phyloP scores from a whole-genome alignment of 2,113 vertebrate genomes.

The Felis catus region DNA sequence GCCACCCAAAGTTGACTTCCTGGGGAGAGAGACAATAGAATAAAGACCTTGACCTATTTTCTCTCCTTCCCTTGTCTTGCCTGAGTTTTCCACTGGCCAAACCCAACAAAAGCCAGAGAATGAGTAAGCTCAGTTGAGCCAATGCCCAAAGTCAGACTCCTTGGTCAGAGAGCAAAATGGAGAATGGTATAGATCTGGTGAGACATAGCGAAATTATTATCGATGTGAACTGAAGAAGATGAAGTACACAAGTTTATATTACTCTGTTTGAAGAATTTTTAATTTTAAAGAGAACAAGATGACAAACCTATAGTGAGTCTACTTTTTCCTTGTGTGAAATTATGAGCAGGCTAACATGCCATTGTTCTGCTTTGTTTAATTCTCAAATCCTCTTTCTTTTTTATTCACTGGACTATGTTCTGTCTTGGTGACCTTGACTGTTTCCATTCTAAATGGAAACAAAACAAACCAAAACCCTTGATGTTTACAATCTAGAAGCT shows the following conservation, averaged over 20 bases:
- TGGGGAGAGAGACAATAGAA: background rate
- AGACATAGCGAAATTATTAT: background rate
- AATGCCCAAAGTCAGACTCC: background rate
- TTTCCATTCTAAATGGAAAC: background rate
- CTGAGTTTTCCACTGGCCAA: background rate
- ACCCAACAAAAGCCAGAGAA: background rate
- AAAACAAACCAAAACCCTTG: background rate
- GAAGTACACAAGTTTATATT: background rate
- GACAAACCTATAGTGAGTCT: background rate
- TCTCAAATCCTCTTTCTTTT: background rate
- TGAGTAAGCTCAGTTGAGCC: background rate
- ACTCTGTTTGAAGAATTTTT: background rate
- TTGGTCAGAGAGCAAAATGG: background rate
- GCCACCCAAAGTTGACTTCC: background rate
- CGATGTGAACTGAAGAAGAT: background rate
- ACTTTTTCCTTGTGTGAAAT: background rate
- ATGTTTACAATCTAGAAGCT: background rate
- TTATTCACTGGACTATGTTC: background rate
- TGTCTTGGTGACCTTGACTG: background rate
- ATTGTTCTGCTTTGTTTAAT: background rate
- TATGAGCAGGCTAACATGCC: background rate
- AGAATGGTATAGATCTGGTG: too few species aligned
- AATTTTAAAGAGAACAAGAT: background rate
- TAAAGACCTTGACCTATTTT: background rate
- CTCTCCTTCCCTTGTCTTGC: background rate